Evolutionary conservation across 2,797 vertebrate genomes (phyloP).

Genomic region (Pantherophis vulpinus): DNA sequence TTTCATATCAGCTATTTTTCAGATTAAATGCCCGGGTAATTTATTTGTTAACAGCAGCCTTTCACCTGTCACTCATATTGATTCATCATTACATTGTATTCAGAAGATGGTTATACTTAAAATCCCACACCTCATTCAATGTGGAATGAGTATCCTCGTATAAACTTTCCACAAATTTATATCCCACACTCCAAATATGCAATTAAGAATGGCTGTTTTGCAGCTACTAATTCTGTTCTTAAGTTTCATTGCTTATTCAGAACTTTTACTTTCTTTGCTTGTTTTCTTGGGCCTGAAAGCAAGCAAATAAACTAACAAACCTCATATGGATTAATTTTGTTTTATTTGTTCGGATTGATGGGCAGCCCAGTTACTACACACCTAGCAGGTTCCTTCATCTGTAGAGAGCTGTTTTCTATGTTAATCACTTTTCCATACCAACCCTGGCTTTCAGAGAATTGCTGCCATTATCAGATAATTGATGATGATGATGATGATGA

Average conservation of each 20-base stretch:
- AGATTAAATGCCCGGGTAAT: background rate
- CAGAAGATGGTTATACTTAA: background rate
- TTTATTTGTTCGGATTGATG: background rate
- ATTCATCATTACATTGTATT: background rate
- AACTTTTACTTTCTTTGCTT: background rate
- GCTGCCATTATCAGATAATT: constrained; percentile 39
- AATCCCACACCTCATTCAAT: background rate
- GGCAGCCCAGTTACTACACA: background rate
- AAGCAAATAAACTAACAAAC: background rate
- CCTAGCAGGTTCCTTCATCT: background rate
- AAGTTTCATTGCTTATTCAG: background rate
- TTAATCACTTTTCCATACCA: background rate
- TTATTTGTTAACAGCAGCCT: background rate
- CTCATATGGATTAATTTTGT: background rate
- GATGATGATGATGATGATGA: background rate
- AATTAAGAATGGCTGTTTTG: background rate
- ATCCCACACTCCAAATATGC: background rate
- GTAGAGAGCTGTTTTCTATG: background rate
- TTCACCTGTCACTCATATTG: background rate
- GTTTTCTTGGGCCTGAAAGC: background rate
- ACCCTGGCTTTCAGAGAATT: background rate
- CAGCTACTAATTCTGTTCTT: background rate
- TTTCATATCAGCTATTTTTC: background rate
- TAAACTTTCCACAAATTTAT: background rate
- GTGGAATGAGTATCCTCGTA: background rate